Conservation (phyloP, 2,113 vertebrate species). For the Mugil cephalus region DNA sequence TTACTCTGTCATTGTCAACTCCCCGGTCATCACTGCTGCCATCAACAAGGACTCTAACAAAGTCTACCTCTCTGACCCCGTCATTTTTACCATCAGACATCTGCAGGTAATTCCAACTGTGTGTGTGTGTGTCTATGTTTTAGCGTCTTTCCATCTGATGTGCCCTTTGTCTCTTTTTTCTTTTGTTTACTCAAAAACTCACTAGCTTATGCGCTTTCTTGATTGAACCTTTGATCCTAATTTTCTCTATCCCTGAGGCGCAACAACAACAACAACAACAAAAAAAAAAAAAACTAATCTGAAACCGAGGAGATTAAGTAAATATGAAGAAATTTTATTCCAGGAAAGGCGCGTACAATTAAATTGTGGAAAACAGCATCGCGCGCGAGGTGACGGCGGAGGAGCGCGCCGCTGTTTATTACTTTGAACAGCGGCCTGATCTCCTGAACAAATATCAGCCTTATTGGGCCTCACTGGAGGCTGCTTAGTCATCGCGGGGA, state of each 20-base stretch:
- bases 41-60: constrained; percentile 99
- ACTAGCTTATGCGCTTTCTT: constrained; percentile 1
- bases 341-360: constrained; percentile 29
- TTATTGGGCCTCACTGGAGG: constrained; percentile 59
- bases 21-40: constrained; percentile 94
- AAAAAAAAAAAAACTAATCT: constrained; percentile 23
- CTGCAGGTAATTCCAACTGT: constrained; percentile 88
- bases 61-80: constrained; percentile 96
- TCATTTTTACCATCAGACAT: constrained; percentile 95
- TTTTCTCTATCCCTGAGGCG: constrained; percentile 18
- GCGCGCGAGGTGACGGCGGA: constrained; percentile 3
- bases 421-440: constrained; percentile 38
- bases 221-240: constrained; percentile 26
- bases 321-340: constrained; percentile 21
- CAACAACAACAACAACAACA: too few species aligned
- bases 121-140: neutral
- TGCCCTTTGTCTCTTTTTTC: constrained; percentile 16
- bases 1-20: constrained; percentile 97
- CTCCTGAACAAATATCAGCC: constrained; percentile 63
- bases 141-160: constrained; percentile 1
- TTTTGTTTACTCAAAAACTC: constrained; percentile 4
- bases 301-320: constrained; percentile 19
- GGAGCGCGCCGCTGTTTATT: constrained; percentile 51
- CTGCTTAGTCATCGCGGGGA: constrained; percentile 63
- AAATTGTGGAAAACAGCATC: constrained; percentile 17